Percentiles rank a stretch among this genome's conserved stretches.
Conservation (phyloP, 1,140 invertebrate species). For the Platorchestia sp. region DNA sequence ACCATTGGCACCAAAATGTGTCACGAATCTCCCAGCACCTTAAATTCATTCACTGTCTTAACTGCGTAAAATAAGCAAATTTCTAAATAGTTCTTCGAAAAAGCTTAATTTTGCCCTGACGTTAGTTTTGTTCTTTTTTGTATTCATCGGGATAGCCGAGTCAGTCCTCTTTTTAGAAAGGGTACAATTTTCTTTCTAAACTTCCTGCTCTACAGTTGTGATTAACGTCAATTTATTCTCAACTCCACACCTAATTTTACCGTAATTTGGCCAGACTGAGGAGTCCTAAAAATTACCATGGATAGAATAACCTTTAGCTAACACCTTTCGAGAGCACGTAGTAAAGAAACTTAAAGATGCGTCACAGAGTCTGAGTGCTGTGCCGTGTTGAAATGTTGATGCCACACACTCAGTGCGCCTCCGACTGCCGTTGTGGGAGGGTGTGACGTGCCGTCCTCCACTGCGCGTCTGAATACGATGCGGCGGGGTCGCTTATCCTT, state of each 20-base stretch:
- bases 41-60: too few species aligned
- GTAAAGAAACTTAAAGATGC: conserved; percentile 1
- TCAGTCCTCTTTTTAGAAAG: neutral
- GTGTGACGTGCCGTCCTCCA: neutral
- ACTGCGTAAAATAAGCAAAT: too few species aligned
- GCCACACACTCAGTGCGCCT: neutral
- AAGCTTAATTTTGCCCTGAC: too few species aligned
- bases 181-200: neutral
- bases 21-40: too few species aligned
- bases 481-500: neutral
- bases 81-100: too few species aligned
- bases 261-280: neutral
- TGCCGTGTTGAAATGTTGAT: neutral
- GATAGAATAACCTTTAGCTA: neutral
- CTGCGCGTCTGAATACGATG: conserved; percentile 3
- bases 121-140: too few species aligned
- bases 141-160: neutral
- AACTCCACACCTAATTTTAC: neutral
- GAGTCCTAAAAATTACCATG: neutral
- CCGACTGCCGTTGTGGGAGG: neutral
- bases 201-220: neutral
- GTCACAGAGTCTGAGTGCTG: neutral
- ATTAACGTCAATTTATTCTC: neutral
- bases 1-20: too few species aligned
- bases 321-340: neutral